A percentile compares a stretch with the other conserved stretches of the same genome.
These are phyloP conservation scores for Beris morrisii DNA, from an alignment of 2,888 invertebrate genomes.

Conservation along the genomic window DNA sequence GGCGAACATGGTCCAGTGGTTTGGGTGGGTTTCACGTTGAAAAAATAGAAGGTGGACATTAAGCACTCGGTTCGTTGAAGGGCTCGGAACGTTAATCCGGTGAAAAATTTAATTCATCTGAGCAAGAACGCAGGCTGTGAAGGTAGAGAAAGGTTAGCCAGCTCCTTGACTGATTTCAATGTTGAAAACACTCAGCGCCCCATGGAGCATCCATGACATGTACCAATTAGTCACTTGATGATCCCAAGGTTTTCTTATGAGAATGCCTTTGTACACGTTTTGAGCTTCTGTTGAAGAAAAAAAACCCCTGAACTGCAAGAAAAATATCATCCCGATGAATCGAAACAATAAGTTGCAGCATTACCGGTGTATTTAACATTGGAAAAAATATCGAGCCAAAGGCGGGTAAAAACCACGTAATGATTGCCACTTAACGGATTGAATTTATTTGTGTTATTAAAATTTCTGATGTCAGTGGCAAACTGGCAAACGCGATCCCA, in stretches of 20 bases:
- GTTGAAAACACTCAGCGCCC: constrained; percentile 36
- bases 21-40: background rate
- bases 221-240: constrained; percentile 34
- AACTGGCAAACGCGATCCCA: no score
- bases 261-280: constrained; percentile 19
- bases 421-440: no score
- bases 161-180: constrained; percentile 35
- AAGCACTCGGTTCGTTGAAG: constrained; percentile 1
- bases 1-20: constrained; percentile 19
- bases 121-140: constrained; percentile 16
- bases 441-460: no score
- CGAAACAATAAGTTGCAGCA: constrained; percentile 6
- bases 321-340: constrained; percentile 10
- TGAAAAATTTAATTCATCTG: constrained; percentile 32
- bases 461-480: no score
- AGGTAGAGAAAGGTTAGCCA: constrained; percentile 23
- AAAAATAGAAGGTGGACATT: constrained; percentile 18
- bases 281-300: constrained; percentile 12
- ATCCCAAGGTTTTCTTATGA: constrained; percentile 12
- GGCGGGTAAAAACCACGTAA: no score
- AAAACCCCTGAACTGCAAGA: constrained; percentile 3
- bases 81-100: constrained; percentile 32
- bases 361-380: constrained; percentile 6
- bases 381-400: no score
- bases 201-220: constrained; percentile 33